Conservation (phyloP, 2,797 vertebrate genomes). For the Tenualosa thibaudeaui region DNA sequence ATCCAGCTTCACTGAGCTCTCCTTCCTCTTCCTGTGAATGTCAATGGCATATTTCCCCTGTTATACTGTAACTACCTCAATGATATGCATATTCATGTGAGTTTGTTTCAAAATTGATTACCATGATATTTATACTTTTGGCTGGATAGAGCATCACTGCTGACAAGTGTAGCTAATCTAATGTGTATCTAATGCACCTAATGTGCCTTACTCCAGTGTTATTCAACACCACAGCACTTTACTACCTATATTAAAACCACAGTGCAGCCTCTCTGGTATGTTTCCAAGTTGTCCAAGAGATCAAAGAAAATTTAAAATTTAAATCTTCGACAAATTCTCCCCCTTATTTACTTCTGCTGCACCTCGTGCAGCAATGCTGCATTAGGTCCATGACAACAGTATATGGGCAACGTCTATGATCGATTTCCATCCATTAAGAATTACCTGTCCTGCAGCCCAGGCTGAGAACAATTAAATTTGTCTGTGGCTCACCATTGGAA, state of each 20-base stretch:
- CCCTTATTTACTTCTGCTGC: not conserved
- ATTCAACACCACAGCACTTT: not conserved
- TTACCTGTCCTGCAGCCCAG: slow-evolving; percentile 30
- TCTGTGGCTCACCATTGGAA: slow-evolving; percentile 45
- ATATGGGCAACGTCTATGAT: not conserved
- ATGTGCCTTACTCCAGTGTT: not conserved
- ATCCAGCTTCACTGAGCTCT: not conserved
- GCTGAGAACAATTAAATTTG: slow-evolving; percentile 45
- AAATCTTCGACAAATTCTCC: not conserved
- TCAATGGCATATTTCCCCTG: not conserved
- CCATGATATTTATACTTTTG: not conserved
- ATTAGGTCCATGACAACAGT: not conserved
- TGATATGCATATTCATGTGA: not conserved
- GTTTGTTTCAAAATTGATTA: not conserved
- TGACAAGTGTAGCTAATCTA: not conserved
- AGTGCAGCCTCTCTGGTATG: not conserved
- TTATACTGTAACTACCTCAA: not conserved
- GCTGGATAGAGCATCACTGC: not conserved
- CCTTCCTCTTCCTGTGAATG: not conserved
- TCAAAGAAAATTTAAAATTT: not conserved
- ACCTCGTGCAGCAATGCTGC: not conserved
- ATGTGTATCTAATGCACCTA: not conserved
- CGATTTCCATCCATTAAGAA: slow-evolving; percentile 20
- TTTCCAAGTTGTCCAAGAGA: not conserved
- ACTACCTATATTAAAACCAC: not conserved